These are phyloP conservation scores for Diadema setosum DNA, from an alignment of 35 echinoderm and acorn worm species.

Conservation along the genomic window DNA sequence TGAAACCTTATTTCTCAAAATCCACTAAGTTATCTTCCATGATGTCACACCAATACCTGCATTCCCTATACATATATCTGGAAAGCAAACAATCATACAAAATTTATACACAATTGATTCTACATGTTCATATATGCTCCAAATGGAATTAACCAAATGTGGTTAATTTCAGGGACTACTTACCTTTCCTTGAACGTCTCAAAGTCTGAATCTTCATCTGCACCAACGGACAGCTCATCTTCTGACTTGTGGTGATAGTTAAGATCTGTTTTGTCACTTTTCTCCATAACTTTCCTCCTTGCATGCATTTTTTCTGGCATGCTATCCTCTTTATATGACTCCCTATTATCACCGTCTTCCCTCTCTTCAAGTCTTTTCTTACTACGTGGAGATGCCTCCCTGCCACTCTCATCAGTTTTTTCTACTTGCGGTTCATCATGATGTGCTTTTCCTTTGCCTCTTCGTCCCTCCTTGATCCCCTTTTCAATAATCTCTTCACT, in stretches of 20 bases:
- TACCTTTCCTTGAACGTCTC: slow-evolving; percentile 19
- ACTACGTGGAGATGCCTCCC: neutral
- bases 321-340: no score
- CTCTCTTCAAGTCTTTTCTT: neutral
- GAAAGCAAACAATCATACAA: neutral
- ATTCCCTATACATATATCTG: no score
- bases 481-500: neutral
- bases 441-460: neutral
- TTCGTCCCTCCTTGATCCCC: neutral
- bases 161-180: neutral
- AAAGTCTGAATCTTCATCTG: slow-evolving; percentile 33
- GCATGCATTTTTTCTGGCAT: neutral
- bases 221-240: slow-evolving; percentile 60
- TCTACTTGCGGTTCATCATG: neutral
- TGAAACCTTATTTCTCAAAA: neutral
- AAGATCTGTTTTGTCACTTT: neutral
- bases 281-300: neutral
- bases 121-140: neutral
- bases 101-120: neutral
- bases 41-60: neutral
- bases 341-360: neutral
- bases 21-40: neutral
- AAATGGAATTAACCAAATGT: neutral
- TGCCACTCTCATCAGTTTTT: neutral
- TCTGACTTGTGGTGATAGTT: slow-evolving; percentile 18